Conservation (phyloP, 2,113 vertebrate genomes). For the Probosciger aterrimus region DNA sequence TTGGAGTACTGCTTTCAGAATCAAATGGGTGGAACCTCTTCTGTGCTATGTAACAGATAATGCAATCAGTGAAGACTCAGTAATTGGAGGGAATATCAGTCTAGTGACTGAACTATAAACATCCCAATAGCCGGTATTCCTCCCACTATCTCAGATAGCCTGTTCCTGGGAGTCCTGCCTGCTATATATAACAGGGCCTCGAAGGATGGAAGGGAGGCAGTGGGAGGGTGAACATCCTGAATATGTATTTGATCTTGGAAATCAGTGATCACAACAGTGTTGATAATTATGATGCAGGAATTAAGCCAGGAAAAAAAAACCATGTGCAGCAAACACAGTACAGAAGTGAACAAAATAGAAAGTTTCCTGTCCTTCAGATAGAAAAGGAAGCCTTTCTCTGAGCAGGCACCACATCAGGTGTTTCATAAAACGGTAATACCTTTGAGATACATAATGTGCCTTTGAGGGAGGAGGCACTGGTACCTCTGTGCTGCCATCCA, state of each 20-base stretch:
- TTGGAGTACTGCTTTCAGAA: neutral
- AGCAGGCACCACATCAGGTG: neutral
- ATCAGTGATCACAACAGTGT: neutral
- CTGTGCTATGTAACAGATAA: neutral
- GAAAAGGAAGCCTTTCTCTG: neutral
- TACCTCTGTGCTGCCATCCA: neutral
- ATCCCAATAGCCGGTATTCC: neutral
- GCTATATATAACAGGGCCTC: neutral
- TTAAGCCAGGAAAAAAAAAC: neutral
- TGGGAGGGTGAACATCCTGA: neutral
- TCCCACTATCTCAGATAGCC: neutral
- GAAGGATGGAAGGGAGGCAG: neutral
- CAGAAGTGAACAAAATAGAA: neutral
- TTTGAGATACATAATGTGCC: neutral
- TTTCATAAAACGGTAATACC: neutral
- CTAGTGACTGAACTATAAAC: neutral
- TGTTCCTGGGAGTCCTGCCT: neutral
- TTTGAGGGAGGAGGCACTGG: neutral
- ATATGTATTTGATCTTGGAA: neutral
- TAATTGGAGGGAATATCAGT: neutral
- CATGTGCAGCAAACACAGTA: neutral
- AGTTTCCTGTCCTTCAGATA: neutral
- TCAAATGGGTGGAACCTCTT: neutral
- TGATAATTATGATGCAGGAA: neutral
- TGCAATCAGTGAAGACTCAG: neutral